Base-by-base conservation (phyloP, 2,888 invertebrate genomes). In the Sceliomorpha sp. region DNA sequence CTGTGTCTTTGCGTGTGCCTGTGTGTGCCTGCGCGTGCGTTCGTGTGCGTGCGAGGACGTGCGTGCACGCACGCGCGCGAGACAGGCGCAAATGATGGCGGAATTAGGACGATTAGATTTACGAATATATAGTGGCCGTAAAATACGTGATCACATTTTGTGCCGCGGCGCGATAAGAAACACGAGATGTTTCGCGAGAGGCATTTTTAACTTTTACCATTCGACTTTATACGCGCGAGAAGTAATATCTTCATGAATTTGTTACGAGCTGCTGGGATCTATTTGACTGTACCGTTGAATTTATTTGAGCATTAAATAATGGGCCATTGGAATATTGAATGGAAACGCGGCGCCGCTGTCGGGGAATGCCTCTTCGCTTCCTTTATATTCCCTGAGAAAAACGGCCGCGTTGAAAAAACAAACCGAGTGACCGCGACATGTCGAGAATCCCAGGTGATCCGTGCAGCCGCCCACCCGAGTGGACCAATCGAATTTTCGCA, bases 101-200 rank as follows among this genome's bases (percentile, higher is more conserved):
- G 59, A 64, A 70, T 69, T 63, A 37, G 69, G 69, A 69, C 69
- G 20, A 59, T 37, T 55, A 58, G 69, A 69, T 69, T 69, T 63
- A 63, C 58, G 63, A 55, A 63, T 69, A 47, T 59, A 45, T 48
- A 26, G 44, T 32, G n/a, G 53, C 55, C 42, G 59, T 69, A 63
- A 69, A 69, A 63, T 59, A 69, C 48, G 31, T 48, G 69, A 59
- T 63, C 59, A 58, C 58, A 51, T 69, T 59, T 51, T 48, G 51
- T 39, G 44, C 44, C 27, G 50, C 39, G n/a, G 37, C 32, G 44
- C 62, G 62, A 63, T 69, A 63, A 63, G 68, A 45, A 63, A 58
- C 69, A 48, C 40, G 59, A 32, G 36, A 67, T 62, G 32, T 51
- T 53, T 14, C 56, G 42, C 60, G 29, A 32, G 40, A 10, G 45